A percentile compares a stretch with the other conserved stretches of the same genome.
Evolutionary conservation across 2,888 invertebrate genomes (phyloP).

Genomic region (Arctia plantaginis): DNA sequence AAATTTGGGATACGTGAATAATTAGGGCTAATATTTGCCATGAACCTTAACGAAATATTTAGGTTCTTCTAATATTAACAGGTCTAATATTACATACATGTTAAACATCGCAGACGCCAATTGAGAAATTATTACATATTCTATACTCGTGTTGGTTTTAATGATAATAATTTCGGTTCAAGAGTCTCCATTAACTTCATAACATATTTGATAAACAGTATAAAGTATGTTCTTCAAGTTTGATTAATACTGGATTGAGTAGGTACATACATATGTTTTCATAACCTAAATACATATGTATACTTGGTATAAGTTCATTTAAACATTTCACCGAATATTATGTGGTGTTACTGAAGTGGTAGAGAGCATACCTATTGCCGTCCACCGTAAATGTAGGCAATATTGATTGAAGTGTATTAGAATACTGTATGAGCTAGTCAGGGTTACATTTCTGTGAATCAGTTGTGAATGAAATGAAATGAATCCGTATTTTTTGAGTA

Average conservation of each 20-base stretch:
- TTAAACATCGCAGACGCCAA: slow-evolving; percentile 11
- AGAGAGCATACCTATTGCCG: no score
- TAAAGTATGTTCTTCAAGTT: background rate
- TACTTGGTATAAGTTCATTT: no score
- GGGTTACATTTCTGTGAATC: no score
- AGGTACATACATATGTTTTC: background rate
- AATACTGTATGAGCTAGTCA: no score
- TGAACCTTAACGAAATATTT: background rate
- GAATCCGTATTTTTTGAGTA: no score
- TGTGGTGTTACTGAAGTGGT: no score
- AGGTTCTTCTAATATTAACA: slow-evolving; percentile 10
- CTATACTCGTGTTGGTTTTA: background rate
- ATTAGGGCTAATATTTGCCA: background rate
- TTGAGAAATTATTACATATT: slow-evolving; percentile 9
- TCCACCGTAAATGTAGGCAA: no score
- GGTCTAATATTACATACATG: slow-evolving; percentile 11
- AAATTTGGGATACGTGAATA: background rate
- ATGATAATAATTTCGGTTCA: slow-evolving; percentile 12
- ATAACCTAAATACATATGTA: no score
- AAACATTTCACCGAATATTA: no score
- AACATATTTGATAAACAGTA: background rate
- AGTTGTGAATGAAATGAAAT: no score
- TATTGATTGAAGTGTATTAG: no score
- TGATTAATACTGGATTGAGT: background rate
- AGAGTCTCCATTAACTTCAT: background rate